A percentile compares a stretch with the other conserved stretches of the same genome.
These are phyloP conservation scores for Sinocyclocheilus rhinocerous DNA, from an alignment of 2,113 vertebrate genomes.

Conservation along the genomic window DNA sequence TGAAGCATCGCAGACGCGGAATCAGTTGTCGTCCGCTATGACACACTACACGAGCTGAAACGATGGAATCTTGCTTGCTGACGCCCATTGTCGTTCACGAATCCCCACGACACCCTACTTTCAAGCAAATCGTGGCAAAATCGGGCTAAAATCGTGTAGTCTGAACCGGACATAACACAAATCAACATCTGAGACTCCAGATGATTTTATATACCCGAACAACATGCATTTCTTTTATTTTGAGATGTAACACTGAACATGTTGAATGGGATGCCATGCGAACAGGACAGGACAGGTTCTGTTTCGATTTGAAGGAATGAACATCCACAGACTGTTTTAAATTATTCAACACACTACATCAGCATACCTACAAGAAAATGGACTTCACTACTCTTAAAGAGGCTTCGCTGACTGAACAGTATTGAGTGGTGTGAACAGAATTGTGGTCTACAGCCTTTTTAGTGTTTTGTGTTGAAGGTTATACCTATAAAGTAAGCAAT, in stretches of 20 bases:
- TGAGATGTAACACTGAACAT: neutral
- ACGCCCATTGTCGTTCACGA: no score
- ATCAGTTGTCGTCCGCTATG: no score
- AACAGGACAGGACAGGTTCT: neutral
- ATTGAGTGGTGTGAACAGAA: neutral
- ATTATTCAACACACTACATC: constrained; percentile 9
- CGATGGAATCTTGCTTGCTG: no score
- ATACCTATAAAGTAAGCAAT: constrained; percentile 23
- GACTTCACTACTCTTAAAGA: neutral
- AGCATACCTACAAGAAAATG: neutral
- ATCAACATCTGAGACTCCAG: neutral
- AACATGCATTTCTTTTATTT: neutral
- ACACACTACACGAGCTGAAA: no score
- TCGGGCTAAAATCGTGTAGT: no score
- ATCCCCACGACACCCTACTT: no score
- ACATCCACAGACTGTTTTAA: neutral
- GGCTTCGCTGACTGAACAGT: neutral
- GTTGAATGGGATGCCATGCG: constrained; percentile 5
- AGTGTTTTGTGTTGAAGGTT: neutral
- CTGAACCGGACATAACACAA: neutral
- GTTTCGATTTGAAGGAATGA: neutral
- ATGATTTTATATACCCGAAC: neutral
- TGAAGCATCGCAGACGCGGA: no score
- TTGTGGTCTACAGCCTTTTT: constrained; percentile 8
- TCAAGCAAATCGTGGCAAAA: no score